Evolutionary conservation across 2,797 vertebrate species (phyloP), one percentile per base, ranked within the genome.

Genomic region (Siniperca undulata): DNA sequence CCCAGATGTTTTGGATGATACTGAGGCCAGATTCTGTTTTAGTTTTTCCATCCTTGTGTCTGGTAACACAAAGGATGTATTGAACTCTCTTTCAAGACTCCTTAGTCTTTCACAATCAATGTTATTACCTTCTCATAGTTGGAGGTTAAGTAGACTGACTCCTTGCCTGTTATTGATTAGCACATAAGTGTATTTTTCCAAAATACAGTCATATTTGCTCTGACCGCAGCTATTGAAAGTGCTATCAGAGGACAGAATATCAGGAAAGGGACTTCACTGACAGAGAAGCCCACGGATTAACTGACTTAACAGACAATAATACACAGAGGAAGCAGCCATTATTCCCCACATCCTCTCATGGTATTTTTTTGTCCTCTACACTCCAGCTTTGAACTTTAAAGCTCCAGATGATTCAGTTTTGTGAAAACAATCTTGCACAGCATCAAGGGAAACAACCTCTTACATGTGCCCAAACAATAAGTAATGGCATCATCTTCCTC

Each of bases 271-370:
- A 85, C 90, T 91, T 91, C 84, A 80, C 65, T 80, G 80, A 78
- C 84, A 75, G 78, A 89, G 76, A 70, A 80, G 67, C 78, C 72
- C 46, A 59, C 1, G 14, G 72, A 86, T 83, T 72, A 82, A 87
- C 72, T 58, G 77, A 79, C 70, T 62, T 69, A 74, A 72, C 72
- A 74, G 83, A 86, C 77, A 88, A 86, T 89, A 92, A 89, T 88
- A 87, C 86, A 79, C n/a, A 59, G 52, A 86, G 92, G 95, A 95
- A 95, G 85, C 72, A 36, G 86, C 90, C 78, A 89, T 95, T 94
- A 93, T 94, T 82, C 78, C 55, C 59, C 78, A 86, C 88, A 89
- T 95, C 93, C 92, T 92, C 77, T 84, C 22, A 13, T 48, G 24
- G 68, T 80, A 81, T 40, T 82, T 70, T 82, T 89, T 90, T 56